Evolutionary conservation across 2,797 vertebrate genomes (phyloP).

Genomic region (Fringilla coelebs): DNA sequence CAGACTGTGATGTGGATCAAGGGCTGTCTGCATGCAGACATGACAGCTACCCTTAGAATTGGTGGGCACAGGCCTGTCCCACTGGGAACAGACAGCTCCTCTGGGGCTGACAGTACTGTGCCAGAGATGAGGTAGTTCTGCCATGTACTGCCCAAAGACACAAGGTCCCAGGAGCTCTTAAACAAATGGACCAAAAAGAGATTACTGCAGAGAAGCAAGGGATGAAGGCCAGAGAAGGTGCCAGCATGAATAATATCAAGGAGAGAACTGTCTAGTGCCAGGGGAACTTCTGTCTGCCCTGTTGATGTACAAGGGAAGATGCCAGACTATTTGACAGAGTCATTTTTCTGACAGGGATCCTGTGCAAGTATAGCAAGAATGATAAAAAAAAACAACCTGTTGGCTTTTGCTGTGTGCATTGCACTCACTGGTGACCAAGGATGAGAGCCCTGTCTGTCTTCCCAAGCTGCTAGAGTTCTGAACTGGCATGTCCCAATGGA

Average conservation of each 20-base stretch:
- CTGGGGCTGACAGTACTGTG: neutral
- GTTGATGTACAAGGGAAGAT: neutral
- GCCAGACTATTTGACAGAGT: neutral
- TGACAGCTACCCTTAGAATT: neutral
- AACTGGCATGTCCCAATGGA: fast-evolving
- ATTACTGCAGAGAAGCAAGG: neutral
- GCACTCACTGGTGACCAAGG: fast-evolving
- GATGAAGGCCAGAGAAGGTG: neutral
- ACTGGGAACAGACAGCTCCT: fast-evolving
- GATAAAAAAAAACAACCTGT: neutral
- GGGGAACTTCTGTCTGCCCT: neutral
- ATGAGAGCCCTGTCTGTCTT: neutral
- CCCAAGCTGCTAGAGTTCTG: neutral
- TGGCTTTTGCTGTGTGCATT: neutral
- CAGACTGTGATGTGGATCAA: neutral
- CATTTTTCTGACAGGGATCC: neutral
- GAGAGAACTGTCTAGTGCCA: neutral
- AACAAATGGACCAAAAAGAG: neutral
- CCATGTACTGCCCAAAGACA: neutral
- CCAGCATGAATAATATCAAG: neutral
- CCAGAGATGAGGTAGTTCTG: neutral
- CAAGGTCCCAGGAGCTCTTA: neutral
- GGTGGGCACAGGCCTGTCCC: neutral
- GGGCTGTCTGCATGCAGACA: neutral
- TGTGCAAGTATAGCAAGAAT: neutral